Evolutionary conservation across 2,113 vertebrate genomes (phyloP).

Genomic region (Xenopus borealis): DNA sequence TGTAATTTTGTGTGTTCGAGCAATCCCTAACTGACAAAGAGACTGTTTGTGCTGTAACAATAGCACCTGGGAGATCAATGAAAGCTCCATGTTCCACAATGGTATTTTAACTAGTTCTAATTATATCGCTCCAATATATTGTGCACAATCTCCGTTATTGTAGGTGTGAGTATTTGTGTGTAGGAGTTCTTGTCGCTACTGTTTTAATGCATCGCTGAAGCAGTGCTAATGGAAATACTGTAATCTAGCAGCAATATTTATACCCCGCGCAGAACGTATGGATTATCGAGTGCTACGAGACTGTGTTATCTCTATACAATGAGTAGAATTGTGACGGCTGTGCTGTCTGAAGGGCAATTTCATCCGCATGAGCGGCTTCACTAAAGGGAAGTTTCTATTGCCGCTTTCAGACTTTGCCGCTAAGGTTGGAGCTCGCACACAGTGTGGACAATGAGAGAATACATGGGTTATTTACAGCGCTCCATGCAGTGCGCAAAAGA

Average conservation of each 20-base stretch:
- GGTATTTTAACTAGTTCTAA: background rate
- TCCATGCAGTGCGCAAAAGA: too few relatives aligned
- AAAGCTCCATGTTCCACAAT: too few relatives aligned
- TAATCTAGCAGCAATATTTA: background rate
- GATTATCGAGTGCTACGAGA: background rate
- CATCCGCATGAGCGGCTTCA: too few relatives aligned
- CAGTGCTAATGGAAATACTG: conserved; percentile 1
- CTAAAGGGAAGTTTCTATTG: too few relatives aligned
- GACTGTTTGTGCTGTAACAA: background rate
- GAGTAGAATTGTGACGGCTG: background rate
- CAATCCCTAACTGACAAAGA: too few relatives aligned
- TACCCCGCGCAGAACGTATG: background rate
- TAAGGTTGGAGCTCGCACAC: too few relatives aligned
- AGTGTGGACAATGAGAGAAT: too few relatives aligned
- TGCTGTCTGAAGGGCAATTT: background rate
- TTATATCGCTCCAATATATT: background rate
- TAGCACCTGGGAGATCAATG: background rate
- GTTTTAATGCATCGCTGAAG: conserved; percentile 12
- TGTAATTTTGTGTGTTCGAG: too few relatives aligned
- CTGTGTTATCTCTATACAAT: background rate
- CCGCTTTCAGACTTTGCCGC: too few relatives aligned
- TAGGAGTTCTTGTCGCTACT: conserved; percentile 10
- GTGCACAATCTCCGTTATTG: background rate
- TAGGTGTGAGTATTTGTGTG: background rate
- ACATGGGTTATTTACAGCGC: too few relatives aligned